These are phyloP conservation scores for Gymnocypris eckloni DNA, from an alignment of 2,797 vertebrate genomes.

Conservation along the genomic window DNA sequence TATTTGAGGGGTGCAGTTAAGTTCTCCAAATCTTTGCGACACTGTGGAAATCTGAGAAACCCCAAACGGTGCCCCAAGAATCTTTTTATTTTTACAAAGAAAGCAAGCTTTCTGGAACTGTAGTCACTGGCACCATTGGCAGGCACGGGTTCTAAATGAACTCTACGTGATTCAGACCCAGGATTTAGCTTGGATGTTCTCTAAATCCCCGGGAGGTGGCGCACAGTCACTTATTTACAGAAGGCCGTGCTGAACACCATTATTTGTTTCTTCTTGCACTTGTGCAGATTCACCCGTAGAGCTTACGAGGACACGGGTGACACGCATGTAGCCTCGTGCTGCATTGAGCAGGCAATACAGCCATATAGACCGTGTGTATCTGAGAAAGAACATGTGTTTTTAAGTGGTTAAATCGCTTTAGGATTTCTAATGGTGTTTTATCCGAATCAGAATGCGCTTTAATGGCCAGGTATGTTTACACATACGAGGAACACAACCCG, in stretches of 20 bases:
- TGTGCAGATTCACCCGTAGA: conserved; percentile 12
- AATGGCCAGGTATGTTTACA: too few relatives aligned
- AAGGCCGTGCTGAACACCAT: background rate
- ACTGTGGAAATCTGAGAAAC: background rate
- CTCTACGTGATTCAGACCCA: conserved; percentile 35
- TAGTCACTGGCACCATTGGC: background rate
- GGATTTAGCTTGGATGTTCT: conserved; percentile 61
- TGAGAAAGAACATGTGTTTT: background rate
- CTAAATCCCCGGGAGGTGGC: conserved; percentile 86
- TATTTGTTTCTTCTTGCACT: background rate
- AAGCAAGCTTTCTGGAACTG: background rate
- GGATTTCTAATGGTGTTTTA: background rate
- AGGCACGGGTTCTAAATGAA: background rate
- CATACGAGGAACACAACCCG: too few relatives aligned
- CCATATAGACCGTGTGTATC: background rate
- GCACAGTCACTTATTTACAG: conserved; percentile 76
- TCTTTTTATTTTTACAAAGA: background rate
- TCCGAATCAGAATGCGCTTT: too few relatives aligned
- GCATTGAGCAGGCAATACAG: background rate
- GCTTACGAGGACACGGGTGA: conserved; percentile 8
- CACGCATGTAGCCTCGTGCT: background rate
- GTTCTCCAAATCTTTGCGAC: background rate
- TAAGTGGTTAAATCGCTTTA: too few relatives aligned
- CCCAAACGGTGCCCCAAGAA: background rate
- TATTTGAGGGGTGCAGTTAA: background rate